Evolutionary conservation across 2,113 vertebrate species (phyloP), one percentile per base, ranked within the genome.

Genomic region (Leptocoma aspasia): DNA sequence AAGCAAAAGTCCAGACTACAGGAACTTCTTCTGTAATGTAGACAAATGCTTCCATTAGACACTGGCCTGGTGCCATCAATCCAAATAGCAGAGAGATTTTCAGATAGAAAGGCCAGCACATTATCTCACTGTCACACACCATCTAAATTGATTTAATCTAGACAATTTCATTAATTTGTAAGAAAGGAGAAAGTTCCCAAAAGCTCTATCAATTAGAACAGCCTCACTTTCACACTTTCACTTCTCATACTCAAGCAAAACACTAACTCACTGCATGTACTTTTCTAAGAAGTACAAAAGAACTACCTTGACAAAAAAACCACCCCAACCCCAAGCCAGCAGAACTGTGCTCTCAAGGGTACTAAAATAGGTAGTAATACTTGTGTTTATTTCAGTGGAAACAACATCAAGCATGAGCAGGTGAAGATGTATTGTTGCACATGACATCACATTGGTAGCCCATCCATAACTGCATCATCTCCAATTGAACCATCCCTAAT

Each of bases 161-260:
- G 80, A 75, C 61, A 94, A 95, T 95, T 90, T 92, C 63, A 94
- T 97, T 95, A 96, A 93, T 96, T 86, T 86, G 68, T 53, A 42
- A 86, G 86, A 90, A 64, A 42, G 39, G 69, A 35, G 52, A 87
- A 86, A 73, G 69, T 92, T 94, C 49, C 72, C 82, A 80, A 94
- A 90, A 81, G 64, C 92, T 90, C 65, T 68, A 64, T 95, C 80
- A 92, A 93, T 95, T 96, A 86, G 78, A 93, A 81, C 6, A 82
- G 45, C 30, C 72, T 90, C 12, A 5, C 26, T 90, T 87, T 77
- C 75, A 73, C 18, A 21, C 37, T 63, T n/a, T 12, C 20, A 49
- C 60, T 89, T 68, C 52, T 59, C 33, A 49, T 23, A 66, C n/a
- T 78, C 28, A 75, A 66, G 75, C 33, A 60, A 78, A 90, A 96